phyloP scores from a whole-genome alignment of 2,888 invertebrate species.

The Xanthia togata region DNA sequence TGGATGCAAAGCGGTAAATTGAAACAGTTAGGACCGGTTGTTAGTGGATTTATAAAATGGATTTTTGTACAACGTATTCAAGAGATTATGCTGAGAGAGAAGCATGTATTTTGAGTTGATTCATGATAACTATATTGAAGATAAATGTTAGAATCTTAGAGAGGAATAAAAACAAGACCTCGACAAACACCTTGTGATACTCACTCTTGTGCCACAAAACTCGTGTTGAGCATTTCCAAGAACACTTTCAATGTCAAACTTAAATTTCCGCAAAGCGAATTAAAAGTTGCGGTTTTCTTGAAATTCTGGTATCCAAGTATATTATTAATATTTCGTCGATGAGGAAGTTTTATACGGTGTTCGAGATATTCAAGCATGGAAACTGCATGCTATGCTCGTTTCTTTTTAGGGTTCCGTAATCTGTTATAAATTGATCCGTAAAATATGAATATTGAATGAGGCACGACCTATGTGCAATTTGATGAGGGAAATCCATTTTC shows the following conservation, averaged over 20 bases:
- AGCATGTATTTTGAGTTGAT: not conserved
- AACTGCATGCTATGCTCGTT: too few species aligned
- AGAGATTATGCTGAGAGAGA: not conserved
- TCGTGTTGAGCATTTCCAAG: slow-evolving; percentile 27
- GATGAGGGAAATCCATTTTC: slow-evolving; percentile 33
- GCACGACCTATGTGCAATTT: not conserved
- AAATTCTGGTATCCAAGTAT: too few species aligned
- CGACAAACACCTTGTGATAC: not conserved
- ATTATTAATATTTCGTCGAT: too few species aligned
- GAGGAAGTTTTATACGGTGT: too few species aligned
- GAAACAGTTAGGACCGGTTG: slow-evolving; percentile 33
- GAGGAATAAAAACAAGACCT: slow-evolving; percentile 9
- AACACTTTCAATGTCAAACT: slow-evolving; percentile 18
- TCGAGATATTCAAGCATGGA: too few species aligned
- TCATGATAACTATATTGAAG: not conserved
- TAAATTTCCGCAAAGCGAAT: slow-evolving; percentile 10
- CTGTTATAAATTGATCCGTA: too few species aligned
- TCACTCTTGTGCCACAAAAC: slow-evolving; percentile 6
- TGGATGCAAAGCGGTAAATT: slow-evolving; percentile 53
- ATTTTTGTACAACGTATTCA: slow-evolving; percentile 12
- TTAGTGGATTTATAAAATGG: slow-evolving; percentile 35
- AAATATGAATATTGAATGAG: not conserved
- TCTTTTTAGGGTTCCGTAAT: too few species aligned
- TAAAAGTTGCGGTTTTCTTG: slow-evolving; percentile 13
- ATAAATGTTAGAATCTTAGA: not conserved